Evolutionary conservation across 2,888 invertebrate genomes (phyloP).

Genomic region (Metallyticus violacea): DNA sequence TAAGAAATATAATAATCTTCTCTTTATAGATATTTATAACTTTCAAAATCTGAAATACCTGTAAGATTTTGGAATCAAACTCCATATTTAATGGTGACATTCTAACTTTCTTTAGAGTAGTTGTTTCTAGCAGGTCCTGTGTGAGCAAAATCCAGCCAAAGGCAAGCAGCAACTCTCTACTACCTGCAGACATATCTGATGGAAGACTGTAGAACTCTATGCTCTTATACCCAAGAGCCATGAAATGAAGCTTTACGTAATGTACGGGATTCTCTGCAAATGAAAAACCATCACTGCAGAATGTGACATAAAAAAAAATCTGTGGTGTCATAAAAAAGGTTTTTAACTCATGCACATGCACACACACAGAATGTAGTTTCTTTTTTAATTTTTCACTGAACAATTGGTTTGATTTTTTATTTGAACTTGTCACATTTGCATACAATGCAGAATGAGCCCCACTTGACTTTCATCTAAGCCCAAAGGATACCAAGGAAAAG

Average conservation of each 20-base stretch:
- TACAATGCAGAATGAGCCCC: too few relatives aligned
- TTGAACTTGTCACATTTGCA: too few relatives aligned
- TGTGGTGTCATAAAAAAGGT: too few relatives aligned
- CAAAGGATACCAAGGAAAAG: too few relatives aligned
- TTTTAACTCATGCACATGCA: too few relatives aligned
- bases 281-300: not conserved
- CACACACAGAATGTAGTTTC: too few relatives aligned
- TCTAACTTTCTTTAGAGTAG: conserved; percentile 37
- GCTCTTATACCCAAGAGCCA: conserved; percentile 42
- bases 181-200: conserved; percentile 36
- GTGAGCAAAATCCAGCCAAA: conserved; percentile 44
- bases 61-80: conserved; percentile 31
- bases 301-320: not conserved
- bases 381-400: too few relatives aligned
- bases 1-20: too few relatives aligned
- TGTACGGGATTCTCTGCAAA: conserved; percentile 37
- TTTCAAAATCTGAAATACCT: not conserved
- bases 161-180: conserved; percentile 44
- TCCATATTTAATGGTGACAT: conserved; percentile 40
- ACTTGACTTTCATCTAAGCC: too few relatives aligned
- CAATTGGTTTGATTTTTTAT: too few relatives aligned
- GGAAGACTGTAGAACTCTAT: conserved; percentile 44
- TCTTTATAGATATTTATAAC: not conserved
- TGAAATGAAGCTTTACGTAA: conserved; percentile 43
- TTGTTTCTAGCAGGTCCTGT: conserved; percentile 38